A percentile compares a stretch with the other conserved stretches of the same genome.
phyloP scores from a whole-genome alignment of 1,140 invertebrate genomes.

The Conus betulinus region DNA sequence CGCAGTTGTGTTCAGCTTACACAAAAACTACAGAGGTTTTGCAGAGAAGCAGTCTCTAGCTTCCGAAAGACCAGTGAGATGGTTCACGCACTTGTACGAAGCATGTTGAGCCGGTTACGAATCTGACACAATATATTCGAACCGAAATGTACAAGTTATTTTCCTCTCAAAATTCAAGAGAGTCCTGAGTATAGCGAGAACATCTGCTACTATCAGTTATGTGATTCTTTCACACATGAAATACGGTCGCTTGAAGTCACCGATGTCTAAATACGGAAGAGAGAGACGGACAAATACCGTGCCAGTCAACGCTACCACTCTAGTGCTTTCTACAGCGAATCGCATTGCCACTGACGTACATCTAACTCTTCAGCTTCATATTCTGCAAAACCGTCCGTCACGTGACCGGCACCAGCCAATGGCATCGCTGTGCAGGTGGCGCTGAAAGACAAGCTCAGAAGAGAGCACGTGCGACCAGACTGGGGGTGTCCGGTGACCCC shows the following conservation, averaged over 20 bases:
- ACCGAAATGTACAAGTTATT: too few species aligned
- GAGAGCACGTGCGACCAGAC: not conserved
- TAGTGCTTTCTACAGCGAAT: not conserved
- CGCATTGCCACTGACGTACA: not conserved
- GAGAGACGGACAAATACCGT: not conserved
- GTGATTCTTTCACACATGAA: conserved; percentile 19
- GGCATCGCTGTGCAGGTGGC: not conserved
- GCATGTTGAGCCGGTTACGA: not conserved
- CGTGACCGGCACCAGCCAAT: conserved; percentile 13
- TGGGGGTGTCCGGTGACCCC: not conserved
- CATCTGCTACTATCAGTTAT: not conserved
- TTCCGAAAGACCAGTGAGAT: not conserved
- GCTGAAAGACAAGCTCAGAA: not conserved
- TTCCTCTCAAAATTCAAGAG: too few species aligned
- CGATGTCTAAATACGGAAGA: not conserved
- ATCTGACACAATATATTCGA: not conserved
- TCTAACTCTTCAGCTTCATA: not conserved
- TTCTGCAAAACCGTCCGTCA: not conserved
- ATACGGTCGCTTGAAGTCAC: not conserved
- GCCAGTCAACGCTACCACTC: too few species aligned
- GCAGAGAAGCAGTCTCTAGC: not conserved
- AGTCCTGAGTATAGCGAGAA: not conserved
- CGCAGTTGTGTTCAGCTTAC: not conserved
- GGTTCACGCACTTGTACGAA: not conserved
- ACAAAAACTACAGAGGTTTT: not conserved